phyloP scores from a whole-genome alignment of 1,140 invertebrate genomes.

The Lordiphosa clarofinis region DNA sequence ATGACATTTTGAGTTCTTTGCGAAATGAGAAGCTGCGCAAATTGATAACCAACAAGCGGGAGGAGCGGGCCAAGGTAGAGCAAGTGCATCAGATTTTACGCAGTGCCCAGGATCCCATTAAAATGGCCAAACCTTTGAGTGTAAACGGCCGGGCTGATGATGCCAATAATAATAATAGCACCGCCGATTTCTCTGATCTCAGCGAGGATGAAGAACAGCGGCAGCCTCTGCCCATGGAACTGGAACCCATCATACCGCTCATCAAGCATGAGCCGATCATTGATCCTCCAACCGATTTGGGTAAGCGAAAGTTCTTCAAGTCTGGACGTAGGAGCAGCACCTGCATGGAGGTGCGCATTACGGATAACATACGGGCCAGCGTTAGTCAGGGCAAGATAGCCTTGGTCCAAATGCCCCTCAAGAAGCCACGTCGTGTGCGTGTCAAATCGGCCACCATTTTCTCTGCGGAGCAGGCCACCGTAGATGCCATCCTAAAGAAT shows the following conservation, averaged over 20 bases:
- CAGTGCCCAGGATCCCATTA: constrained; percentile 58
- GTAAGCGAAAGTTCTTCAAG: constrained; percentile 69
- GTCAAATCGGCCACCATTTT: constrained; percentile 61
- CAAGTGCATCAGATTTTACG: constrained; percentile 64
- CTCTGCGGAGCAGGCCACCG: constrained; percentile 69
- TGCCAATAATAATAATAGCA: constrained; percentile 53
- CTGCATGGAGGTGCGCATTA: constrained; percentile 68
- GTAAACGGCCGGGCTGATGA: constrained; percentile 26
- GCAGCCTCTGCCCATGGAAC: constrained; percentile 13
- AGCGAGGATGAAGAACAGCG: constrained; percentile 42
- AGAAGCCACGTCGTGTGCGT: constrained; percentile 38
- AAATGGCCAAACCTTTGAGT: constrained; percentile 69
- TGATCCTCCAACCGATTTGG: constrained; percentile 8
- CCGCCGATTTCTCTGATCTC: constrained; percentile 48
- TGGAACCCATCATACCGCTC: constrained; percentile 66
- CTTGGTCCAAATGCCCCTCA: constrained; percentile 39
- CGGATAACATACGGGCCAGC: constrained; percentile 63
- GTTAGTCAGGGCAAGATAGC: constrained; percentile 65
- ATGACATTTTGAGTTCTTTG: constrained; percentile 49
- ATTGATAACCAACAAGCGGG: constrained; percentile 57
- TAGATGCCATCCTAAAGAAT: constrained; percentile 68
- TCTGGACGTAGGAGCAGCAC: constrained; percentile 53
- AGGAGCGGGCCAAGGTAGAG: constrained; percentile 62
- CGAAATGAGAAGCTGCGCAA: constrained; percentile 65
- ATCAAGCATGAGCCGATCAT: constrained; percentile 37